Base-by-base conservation (phyloP, 2,888 invertebrate genomes). In the Gymnosoma rotundatum region DNA sequence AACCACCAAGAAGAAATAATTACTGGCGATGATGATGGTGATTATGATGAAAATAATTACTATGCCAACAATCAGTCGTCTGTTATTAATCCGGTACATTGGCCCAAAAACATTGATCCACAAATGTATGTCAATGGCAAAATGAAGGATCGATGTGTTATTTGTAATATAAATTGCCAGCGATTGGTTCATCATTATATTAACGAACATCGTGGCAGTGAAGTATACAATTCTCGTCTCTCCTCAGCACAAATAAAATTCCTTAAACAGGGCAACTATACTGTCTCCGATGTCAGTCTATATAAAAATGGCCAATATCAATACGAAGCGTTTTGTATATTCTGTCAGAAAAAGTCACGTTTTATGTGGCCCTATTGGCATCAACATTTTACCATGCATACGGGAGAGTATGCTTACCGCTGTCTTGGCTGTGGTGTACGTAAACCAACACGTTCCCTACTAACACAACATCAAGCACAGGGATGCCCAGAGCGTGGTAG, bases 311-410 rank as follows among this genome's bases (percentile, higher is more conserved):
- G 88, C 8, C 88, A 88, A 32, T 85, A 67, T 50, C 88, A 88
- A 58, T 89, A 88, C 76, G 88, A 87, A 18, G 88, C 88, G 5
- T 86, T 86, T 56, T 89, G 89, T 78, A 87, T 88, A 63, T 89
- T 90, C 76, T 91, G 91, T 73, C 85, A 88, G 56, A 88, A 87
- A 32, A 80, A 83, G 4, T 88, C 87, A 32, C 86, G 88, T 12
- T 89, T 89, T 54, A 87, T 88, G 66, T 86, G 89, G 8, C 85
- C 87, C 7, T 88, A 88, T 52, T 90, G 90, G 90, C 86, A 95
- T 89, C 95, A 96, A 90, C 97, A 97, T 88, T 93, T 96, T 58
- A 94, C 95, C n/a, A 93, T 93, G 85, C 97, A 97, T 83, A 97
- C 96, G 0, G 97, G 97, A 0, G 97, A 97, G 91, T 96, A 95